Percentiles rank a stretch among this genome's conserved stretches.
Conservation (phyloP, 1,140 invertebrate species). For the Archivesica marissinica region DNA sequence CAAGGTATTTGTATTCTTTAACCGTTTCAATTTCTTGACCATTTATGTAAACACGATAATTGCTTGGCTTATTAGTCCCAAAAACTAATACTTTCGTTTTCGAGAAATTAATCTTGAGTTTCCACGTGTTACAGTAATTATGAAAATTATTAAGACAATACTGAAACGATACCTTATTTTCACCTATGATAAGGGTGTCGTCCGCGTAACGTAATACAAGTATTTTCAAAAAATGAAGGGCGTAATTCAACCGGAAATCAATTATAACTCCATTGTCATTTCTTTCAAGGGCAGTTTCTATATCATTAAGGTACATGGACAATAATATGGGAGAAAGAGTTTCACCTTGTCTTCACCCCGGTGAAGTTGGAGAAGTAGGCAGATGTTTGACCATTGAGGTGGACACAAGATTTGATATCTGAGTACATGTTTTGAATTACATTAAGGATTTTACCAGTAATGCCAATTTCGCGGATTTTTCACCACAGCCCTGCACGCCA, state of each 20-base stretch:
- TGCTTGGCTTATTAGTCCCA: not conserved
- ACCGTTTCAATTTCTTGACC: not conserved
- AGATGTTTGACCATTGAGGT: not conserved
- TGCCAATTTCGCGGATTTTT: not conserved
- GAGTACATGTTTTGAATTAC: conserved; percentile 21
- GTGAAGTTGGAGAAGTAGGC: not conserved
- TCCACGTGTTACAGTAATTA: not conserved
- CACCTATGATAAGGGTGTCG: not conserved
- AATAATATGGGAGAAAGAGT: conserved; percentile 5
- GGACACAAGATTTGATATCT: conserved; percentile 24
- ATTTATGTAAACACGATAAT: not conserved
- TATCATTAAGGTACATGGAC: conserved; percentile 18
- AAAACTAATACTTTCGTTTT: not conserved
- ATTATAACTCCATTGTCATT: not conserved
- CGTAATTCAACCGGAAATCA: not conserved
- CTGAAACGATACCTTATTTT: not conserved
- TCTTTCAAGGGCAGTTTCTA: not conserved
- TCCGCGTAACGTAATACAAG: conserved; percentile 29
- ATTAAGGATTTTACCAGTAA: not conserved
- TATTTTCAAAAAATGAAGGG: not conserved
- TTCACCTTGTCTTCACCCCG: conserved; percentile 22
- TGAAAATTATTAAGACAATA: not conserved
- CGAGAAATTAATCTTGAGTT: not conserved
- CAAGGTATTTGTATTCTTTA: conserved; percentile 22
- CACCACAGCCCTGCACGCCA: conserved; percentile 3